These are phyloP conservation scores for Meganola albula DNA, from an alignment of 2,888 invertebrate species.

Conservation along the genomic window DNA sequence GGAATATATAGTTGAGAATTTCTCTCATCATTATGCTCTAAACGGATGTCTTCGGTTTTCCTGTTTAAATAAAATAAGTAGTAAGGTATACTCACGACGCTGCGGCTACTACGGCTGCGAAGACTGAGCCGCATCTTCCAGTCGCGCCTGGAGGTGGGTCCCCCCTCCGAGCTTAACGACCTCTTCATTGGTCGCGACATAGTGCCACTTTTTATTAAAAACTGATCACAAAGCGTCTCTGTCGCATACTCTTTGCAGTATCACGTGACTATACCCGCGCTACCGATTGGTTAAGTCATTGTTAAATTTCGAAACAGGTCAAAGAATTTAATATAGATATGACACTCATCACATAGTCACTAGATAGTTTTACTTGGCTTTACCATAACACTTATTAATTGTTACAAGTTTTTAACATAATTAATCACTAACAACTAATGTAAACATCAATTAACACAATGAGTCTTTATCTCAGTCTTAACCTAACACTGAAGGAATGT, in stretches of 20 bases:
- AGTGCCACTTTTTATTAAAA: slow-evolving; percentile 17
- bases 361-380: too few species aligned
- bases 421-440: slow-evolving; percentile 16
- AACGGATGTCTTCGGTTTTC: too few species aligned
- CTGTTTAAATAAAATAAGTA: not conserved
- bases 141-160: slow-evolving; percentile 77
- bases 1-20: too few species aligned
- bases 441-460: too few species aligned
- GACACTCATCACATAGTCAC: slow-evolving; percentile 7
- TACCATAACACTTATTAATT: not conserved
- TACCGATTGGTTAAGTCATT: slow-evolving; percentile 8
- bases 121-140: slow-evolving; percentile 87
- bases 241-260: slow-evolving; percentile 30
- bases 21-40: too few species aligned
- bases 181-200: slow-evolving; percentile 79
- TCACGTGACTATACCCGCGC: slow-evolving; percentile 2
- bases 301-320: slow-evolving; percentile 7
- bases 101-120: slow-evolving; percentile 81
- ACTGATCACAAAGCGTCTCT: slow-evolving; percentile 40
- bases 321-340: slow-evolving; percentile 8
- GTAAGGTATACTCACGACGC: slow-evolving; percentile 62
- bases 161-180: slow-evolving; percentile 81
- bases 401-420: slow-evolving; percentile 14
- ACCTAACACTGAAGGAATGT: slow-evolving; percentile 15
- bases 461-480: too few species aligned